Evolutionary conservation across 1,140 invertebrate genomes (phyloP).

Genomic region (Zeugodacus cucurbitae): DNA sequence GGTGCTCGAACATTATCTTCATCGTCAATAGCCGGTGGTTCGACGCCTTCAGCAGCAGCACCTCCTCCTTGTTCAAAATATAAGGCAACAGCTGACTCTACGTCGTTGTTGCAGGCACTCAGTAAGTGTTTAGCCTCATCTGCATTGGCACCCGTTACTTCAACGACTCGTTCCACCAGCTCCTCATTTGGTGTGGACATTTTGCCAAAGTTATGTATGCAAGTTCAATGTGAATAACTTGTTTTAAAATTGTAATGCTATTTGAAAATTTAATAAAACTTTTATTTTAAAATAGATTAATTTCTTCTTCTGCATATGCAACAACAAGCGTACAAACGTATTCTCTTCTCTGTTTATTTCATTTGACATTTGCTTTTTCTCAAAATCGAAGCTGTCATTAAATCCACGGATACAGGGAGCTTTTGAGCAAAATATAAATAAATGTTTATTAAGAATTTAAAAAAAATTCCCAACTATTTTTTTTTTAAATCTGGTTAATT

Average conservation of each 20-base stretch:
- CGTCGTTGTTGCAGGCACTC: constrained; percentile 59
- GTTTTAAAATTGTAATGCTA: too few species aligned
- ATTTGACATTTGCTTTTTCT: neutral
- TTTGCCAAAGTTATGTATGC: neutral
- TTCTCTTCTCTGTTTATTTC: constrained; percentile 22
- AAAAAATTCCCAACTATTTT: too few species aligned
- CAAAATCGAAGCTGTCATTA: neutral
- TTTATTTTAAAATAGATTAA: neutral
- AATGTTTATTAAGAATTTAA: too few species aligned
- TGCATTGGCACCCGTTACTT: constrained; percentile 56
- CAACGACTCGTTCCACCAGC: constrained; percentile 51
- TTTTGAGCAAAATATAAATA: too few species aligned
- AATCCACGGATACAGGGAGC: too few species aligned
- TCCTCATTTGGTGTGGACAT: constrained; percentile 43
- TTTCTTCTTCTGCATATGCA: neutral
- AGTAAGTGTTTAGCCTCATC: constrained; percentile 60
- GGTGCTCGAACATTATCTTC: constrained; percentile 63
- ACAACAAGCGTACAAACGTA: neutral
- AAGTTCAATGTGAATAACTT: neutral
- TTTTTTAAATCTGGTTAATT: too few species aligned
- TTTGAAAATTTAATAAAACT: neutral
- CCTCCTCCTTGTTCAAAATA: constrained; percentile 53
- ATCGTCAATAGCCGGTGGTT: constrained; percentile 23
- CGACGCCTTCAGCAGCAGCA: neutral
- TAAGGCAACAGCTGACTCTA: constrained; percentile 58